Base-by-base conservation (phyloP, 1,140 invertebrate genomes). In the Saccostrea echinata region DNA sequence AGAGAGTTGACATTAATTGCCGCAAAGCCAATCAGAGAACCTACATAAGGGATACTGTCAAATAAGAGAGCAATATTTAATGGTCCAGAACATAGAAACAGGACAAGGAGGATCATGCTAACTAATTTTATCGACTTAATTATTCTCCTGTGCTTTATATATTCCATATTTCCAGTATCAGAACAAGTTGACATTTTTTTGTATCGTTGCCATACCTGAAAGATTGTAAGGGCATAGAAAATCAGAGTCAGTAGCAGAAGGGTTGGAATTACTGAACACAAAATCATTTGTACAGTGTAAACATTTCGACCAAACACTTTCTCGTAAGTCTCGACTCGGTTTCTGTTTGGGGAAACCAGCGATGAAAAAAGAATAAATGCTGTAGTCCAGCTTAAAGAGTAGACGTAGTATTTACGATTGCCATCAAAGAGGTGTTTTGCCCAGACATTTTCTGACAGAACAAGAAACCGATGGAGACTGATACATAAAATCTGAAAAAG, bases 51-150 rank as follows among this genome's bases (percentile, higher is more conserved):
- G 9, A 13, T 71, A 11, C 27, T 3, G 27, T 8, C 8, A 71
- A 71, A 30, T 24, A 71, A 30, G 24, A 71, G 64, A 24, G 64
- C n/a, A 24, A 71, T 27, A 30, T 9, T 71, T 9, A 71, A 24
- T 3, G 64, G 64, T 12, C 64, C 24, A 27, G 64, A 27, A 30
- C n/a, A 71, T 30, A 71, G 12, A 13, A 27, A 71, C 64, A 71
- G 24, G 12, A 24, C 64, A 21, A 30, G 21, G 11, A 71, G n/a
- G n/a, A 71, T 71, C 64, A 30, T 71, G 64, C n/a, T 71, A 3
- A 71, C 64, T 30, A 71, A 13, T 71, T 71, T 71, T 24, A 71
- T 71, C 12, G 64, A 71, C 64, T 71, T 71, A 2, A 71, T 27
- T 6, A 71, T 27, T 24, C 64, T 24, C 64, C 27, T 71, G 3